Conservation (phyloP, 2,113 vertebrate species). For the Marmota monax region DNA sequence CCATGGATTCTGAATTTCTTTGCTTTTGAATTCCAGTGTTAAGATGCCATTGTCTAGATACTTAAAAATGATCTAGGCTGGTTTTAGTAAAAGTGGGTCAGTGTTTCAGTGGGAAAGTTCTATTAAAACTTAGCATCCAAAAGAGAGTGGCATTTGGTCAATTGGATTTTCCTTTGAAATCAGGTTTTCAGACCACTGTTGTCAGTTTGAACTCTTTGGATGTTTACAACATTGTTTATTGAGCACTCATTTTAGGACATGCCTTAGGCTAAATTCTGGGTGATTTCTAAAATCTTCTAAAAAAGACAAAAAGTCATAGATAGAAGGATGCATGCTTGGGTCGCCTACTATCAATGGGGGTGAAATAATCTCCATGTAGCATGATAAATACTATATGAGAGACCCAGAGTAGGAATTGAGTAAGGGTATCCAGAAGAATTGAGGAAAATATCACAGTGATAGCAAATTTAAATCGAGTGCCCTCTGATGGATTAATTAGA, state of each 20-base stretch:
- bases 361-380: not conserved
- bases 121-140: not conserved
- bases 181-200: conserved; percentile 40
- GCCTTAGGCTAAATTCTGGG: not conserved
- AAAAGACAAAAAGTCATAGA: not conserved
- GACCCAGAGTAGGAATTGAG: not conserved
- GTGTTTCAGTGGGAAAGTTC: conserved; percentile 28
- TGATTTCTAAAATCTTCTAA: not conserved
- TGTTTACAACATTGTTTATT: not conserved
- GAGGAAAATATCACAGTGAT: not conserved
- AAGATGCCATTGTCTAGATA: conserved; percentile 36
- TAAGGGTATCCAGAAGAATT: not conserved
- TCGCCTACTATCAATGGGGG: not conserved
- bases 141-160: not conserved
- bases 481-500: not conserved
- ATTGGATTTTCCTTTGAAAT: conserved; percentile 59
- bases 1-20: not conserved
- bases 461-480: conserved; percentile 37
- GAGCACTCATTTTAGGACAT: not conserved
- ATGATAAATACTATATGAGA: not conserved
- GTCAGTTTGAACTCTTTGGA: not conserved
- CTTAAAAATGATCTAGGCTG: not conserved
- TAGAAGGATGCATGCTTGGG: not conserved
- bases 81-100: conserved; percentile 51
- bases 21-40: conserved; percentile 29